Percentiles rank a stretch among this genome's conserved stretches.
Evolutionary conservation across 2,797 vertebrate genomes (phyloP).

Genomic region (Phylloscopus collybita): DNA sequence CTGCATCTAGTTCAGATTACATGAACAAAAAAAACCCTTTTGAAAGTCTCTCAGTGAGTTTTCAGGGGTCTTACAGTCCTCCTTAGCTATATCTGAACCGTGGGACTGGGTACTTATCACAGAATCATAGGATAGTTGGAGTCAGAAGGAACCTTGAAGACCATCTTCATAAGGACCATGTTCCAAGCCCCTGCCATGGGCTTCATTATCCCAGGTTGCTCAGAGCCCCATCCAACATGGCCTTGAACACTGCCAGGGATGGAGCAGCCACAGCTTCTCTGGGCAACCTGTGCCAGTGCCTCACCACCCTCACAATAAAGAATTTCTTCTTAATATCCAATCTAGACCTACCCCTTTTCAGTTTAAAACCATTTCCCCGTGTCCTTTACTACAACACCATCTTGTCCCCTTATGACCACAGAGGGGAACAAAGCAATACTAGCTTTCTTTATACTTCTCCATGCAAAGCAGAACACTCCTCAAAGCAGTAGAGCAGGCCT

Average conservation of each 20-base stretch:
- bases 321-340: neutral
- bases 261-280: neutral
- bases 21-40: neutral
- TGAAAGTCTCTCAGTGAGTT: neutral
- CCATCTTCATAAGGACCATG: neutral
- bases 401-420: neutral
- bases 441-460: neutral
- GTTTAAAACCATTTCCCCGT: neutral
- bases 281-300: accelerated
- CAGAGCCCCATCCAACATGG: neutral
- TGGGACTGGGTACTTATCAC: neutral
- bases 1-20: neutral
- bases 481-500: neutral
- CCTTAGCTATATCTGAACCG: neutral
- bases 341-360: neutral
- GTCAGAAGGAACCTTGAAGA: neutral
- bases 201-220: accelerated
- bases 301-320: neutral
- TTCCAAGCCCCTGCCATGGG: neutral
- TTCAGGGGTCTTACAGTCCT: neutral
- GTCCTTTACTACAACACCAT: neutral
- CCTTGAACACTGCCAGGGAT: neutral
- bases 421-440: neutral
- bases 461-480: neutral
- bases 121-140: neutral